Conservation (phyloP, 2,888 invertebrate species). For the Melieria omissa region DNA sequence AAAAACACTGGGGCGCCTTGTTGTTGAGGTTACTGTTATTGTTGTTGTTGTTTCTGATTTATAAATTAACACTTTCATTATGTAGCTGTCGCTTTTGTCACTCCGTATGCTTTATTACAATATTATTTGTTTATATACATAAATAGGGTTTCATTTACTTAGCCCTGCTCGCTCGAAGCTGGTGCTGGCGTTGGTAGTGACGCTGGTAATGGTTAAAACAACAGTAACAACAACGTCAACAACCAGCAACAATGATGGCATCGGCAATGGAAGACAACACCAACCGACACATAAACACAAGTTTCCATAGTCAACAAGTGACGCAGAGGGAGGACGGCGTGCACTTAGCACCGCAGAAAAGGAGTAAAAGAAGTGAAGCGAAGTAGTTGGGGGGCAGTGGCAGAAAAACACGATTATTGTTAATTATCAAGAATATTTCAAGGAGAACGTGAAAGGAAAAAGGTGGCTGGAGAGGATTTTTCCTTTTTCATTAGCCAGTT, state of each 20-base stretch:
- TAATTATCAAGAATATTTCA: conserved; percentile 30
- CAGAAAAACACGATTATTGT: conserved; percentile 25
- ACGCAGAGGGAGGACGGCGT: background rate
- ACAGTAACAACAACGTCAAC: background rate
- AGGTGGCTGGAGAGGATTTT: background rate
- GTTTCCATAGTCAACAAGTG: background rate
- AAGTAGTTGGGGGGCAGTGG: background rate
- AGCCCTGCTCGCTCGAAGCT: background rate
- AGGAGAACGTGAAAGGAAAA: conserved; percentile 8
- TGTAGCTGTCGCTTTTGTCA: conserved; percentile 37
- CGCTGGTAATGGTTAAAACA: background rate
- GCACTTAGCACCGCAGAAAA: background rate
- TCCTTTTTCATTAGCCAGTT: background rate
- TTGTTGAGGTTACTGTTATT: background rate
- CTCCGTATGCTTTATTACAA: conserved; percentile 21
- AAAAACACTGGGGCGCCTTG: conserved; percentile 35
- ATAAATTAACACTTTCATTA: conserved; percentile 46
- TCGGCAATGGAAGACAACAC: background rate
- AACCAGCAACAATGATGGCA: background rate
- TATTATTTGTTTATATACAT: conserved; percentile 6
- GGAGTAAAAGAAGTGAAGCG: background rate
- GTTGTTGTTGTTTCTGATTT: conserved; percentile 33
- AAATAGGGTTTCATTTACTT: conserved; percentile 9
- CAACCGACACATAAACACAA: background rate
- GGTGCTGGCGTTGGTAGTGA: too few species aligned